phyloP scores from a whole-genome alignment of 1,140 invertebrate genomes.

The Hylyphantes graminicola region DNA sequence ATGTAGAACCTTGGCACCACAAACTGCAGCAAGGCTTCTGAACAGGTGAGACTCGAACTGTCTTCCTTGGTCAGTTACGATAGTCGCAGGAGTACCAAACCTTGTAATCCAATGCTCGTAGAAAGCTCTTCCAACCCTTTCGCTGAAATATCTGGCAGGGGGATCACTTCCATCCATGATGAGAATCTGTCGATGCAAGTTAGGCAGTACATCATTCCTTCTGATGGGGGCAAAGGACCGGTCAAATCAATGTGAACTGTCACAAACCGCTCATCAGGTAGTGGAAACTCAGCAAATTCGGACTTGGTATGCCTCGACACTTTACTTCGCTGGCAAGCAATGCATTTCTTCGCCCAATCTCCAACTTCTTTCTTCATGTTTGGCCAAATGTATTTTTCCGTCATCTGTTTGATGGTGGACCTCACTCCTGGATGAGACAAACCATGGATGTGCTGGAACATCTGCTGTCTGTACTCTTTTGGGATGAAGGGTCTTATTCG shows the following conservation, averaged over 20 bases:
- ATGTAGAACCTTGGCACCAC: no score
- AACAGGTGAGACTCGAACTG: no score
- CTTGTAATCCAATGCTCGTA: no score
- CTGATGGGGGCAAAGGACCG: constrained; percentile 67
- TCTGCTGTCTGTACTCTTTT: not conserved
- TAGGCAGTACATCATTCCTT: constrained; percentile 66
- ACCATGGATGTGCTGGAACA: constrained; percentile 13
- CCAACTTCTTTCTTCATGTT: constrained; percentile 29
- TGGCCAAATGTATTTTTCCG: constrained; percentile 48
- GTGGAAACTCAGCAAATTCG: constrained; percentile 30
- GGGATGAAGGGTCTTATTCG: not conserved
- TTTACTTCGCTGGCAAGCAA: constrained; percentile 43
- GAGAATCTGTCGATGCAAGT: constrained; percentile 65
- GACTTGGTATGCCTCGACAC: constrained; percentile 45
- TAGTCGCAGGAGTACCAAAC: no score
- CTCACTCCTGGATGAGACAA: constrained; percentile 31
- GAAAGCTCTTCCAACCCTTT: no score
- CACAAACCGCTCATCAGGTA: constrained; percentile 62
- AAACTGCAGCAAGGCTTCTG: no score
- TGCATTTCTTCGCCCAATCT: constrained; percentile 22
- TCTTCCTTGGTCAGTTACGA: no score
- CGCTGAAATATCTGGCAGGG: no score
- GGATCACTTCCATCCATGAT: no score
- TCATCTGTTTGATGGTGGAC: constrained; percentile 38
- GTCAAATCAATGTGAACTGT: constrained; percentile 71